Evolutionary conservation across 2,113 vertebrate genomes (phyloP).

Genomic region (Crocuta crocuta): DNA sequence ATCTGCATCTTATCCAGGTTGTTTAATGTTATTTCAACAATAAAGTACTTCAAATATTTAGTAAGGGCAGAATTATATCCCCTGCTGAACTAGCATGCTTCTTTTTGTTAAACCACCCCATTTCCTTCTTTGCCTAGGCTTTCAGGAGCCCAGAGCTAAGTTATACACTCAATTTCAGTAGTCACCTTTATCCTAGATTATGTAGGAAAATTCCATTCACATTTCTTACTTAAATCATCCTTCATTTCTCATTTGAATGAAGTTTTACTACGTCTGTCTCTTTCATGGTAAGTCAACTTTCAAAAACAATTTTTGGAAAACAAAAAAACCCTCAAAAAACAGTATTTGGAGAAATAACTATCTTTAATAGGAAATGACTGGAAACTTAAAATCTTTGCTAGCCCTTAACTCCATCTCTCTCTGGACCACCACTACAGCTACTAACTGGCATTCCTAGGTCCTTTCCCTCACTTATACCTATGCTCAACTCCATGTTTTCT

Average conservation of each 20-base stretch:
- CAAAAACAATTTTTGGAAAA: not conserved
- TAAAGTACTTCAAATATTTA: slow-evolving; percentile 15
- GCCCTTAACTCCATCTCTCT: not conserved
- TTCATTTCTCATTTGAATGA: slow-evolving; percentile 32
- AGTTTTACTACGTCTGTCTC: slow-evolving; percentile 3
- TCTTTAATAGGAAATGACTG: not conserved
- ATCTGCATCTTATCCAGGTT: not conserved
- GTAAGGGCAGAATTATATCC: not conserved
- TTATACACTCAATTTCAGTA: not conserved
- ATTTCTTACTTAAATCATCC: not conserved
- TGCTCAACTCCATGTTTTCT: not conserved
- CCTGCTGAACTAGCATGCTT: not conserved
- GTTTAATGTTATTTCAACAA: not conserved
- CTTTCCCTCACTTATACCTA: not conserved
- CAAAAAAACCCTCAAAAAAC: no score
- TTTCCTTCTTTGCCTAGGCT: not conserved
- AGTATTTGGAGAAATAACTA: not conserved
- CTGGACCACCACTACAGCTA: not conserved
- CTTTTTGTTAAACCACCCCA: slow-evolving; percentile 14
- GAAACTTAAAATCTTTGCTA: slow-evolving; percentile 31
- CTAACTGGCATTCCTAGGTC: not conserved
- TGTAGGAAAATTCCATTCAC: not conserved
- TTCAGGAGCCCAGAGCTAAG: not conserved
- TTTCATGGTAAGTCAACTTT: not conserved
- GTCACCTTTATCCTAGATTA: not conserved